Base-by-base conservation (phyloP, 2,113 vertebrate species). In the Tyto alba region DNA sequence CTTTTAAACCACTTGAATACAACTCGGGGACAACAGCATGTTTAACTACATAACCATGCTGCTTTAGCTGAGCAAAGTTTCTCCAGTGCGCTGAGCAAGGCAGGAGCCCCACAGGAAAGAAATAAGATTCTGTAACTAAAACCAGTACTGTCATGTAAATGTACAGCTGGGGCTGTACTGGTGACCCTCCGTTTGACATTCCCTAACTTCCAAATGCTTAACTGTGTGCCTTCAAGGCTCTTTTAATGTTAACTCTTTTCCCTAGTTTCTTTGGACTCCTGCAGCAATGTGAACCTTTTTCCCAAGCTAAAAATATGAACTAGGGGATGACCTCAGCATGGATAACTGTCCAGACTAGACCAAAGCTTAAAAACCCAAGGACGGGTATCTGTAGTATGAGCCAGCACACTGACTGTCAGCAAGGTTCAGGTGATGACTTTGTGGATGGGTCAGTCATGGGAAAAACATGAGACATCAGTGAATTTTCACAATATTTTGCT, bases 91-190 rank as follows among this genome's bases (percentile, higher is more conserved):
- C 25, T 50, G 71, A 81, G 9, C 0, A 0, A 94, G 41, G 48
- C 45, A 83, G 66, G 40, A 85, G 38, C 29, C 38, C 8, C 41
- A n/a, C 26, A 59, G 1, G 1, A 74, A 83, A 53, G 36, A 91
- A 67, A 56, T 10, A 26, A 25, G 50, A 75, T 52, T 53, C n/a
- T 16, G 6, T 45, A 91, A 81, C 29, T 53, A 62, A 81, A 90
- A 77, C 3, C n/a, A 52, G 41, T 16, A 67, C 29, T 0, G 2
- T 34, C 34, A 32, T 1, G 36, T 45, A 76, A 85, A 62, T 0
- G 0, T 20, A 53, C 36, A 57, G 11, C 59, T 69, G 67, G 45
- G 14, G 13, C 36, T 64, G 38, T 43, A 38, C 20, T 66, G 50
- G 52, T 6, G 17, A 69, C 18, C 20, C 45, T 64, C 52, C 6